Percentiles rank a stretch among this genome's conserved stretches.
Evolutionary conservation across 2,113 vertebrate species (phyloP).

Genomic region (Oryzias javanicus): DNA sequence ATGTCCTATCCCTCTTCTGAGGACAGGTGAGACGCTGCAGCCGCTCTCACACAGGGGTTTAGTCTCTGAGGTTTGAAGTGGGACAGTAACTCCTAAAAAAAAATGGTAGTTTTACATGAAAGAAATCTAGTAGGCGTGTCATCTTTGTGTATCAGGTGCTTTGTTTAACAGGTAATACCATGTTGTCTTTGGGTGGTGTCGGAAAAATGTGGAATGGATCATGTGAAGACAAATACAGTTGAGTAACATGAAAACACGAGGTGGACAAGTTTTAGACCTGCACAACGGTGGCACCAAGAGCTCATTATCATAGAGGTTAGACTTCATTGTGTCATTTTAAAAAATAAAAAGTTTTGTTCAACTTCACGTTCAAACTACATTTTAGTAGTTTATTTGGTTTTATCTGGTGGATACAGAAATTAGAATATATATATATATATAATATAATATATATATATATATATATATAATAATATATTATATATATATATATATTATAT

Average conservation of each 20-base stretch:
- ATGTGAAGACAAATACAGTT: not conserved
- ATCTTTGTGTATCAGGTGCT: constrained; percentile 14
- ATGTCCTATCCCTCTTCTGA: not conserved
- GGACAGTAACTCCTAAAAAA: not conserved
- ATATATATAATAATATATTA: too few species aligned
- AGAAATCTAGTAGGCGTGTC: constrained; percentile 21
- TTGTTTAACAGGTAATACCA: constrained; percentile 16
- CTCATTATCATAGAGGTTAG: not conserved
- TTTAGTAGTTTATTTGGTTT: too few species aligned
- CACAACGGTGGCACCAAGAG: not conserved
- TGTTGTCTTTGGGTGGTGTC: constrained; percentile 30
- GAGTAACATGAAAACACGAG: not conserved
- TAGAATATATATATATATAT: too few species aligned
- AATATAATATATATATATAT: too few species aligned
- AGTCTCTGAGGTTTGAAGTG: not conserved
- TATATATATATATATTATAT: too few species aligned
- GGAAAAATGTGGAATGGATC: not conserved
- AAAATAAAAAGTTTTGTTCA: too few species aligned
- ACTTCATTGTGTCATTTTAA: too few species aligned
- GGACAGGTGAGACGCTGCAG: constrained; percentile 14
- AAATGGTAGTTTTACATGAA: not conserved
- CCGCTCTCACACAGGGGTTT: not conserved
- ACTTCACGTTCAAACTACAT: too few species aligned
- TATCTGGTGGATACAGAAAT: too few species aligned
- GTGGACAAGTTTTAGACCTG: not conserved